Base-by-base conservation (phyloP, 2,888 invertebrate genomes). In the Polydrusus tereticollis region DNA sequence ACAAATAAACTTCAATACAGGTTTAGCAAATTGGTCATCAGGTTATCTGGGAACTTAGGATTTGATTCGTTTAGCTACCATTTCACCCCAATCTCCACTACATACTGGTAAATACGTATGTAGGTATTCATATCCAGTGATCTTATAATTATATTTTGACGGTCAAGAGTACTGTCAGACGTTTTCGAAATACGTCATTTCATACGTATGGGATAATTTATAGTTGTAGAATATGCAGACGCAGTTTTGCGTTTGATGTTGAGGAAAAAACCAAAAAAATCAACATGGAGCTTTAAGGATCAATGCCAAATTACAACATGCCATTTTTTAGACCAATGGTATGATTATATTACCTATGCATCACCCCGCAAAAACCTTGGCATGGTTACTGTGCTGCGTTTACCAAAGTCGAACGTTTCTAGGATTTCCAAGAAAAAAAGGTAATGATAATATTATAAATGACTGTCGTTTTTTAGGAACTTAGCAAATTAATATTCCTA, bases 351-450 rank as follows among this genome's bases (percentile, higher is more conserved):
- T 23, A 23, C 23, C 18, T 29, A 57, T 57, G 57, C 33, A 33
- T 29, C 33, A n/a, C n/a, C n/a, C 23, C 14, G n/a, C 18, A 20
- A 58, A 36, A 36, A 58, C 58, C 58, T 58, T 58, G 58, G 58
- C 58, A 58, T 58, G 21, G 7, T 36, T 58, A 36, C 12, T 33
- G 21, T 18, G 36, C 7, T 18, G 29, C 20, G 29, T 21, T 36
- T 18, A 20, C 14, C 29, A 7, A 29, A 18, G 36, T 36, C 29
- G 14, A 2, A 2, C 16, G 58, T 58, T 38, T 58, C 58, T 50
- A 50, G 50, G 50, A 23, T 21, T 50, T 50, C 50, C 26, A 50
- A 50, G 50, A 26, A 50, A 50, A 50, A 50, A 50, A 50, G 50
- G 26, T 50, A 50, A 50, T 26, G 26, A 50, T 50, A 50, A 50